A percentile compares a stretch with the other conserved stretches of the same genome.
phyloP scores from a whole-genome alignment of 2,888 invertebrate genomes.

The Teleogryllus oceanicus region DNA sequence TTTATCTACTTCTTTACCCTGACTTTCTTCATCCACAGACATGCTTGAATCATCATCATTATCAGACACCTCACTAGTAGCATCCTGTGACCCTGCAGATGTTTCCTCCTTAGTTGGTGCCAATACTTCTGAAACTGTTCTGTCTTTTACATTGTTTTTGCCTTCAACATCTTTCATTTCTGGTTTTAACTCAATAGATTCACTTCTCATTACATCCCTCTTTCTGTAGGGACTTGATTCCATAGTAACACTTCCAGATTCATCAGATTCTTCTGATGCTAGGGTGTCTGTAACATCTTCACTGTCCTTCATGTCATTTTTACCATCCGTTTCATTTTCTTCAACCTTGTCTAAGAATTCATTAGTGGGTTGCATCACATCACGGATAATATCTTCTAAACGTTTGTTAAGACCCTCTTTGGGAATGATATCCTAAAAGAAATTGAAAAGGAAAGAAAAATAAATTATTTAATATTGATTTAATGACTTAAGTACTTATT shows the following conservation, averaged over 20 bases:
- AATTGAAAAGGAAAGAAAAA: not conserved
- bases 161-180: not conserved
- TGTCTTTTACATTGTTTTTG: not conserved
- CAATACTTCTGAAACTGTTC: not conserved
- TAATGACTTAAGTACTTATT: too few species aligned
- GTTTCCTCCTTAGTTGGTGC: not conserved
- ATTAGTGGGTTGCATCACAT: not conserved
- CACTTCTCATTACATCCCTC: not conserved
- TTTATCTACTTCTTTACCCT: not conserved
- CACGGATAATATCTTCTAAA: not conserved
- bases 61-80: not conserved
- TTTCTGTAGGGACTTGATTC: not conserved
- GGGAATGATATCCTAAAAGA: not conserved
- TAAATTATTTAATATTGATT: not conserved
- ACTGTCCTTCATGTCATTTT: not conserved
- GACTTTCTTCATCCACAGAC: not conserved
- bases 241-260: not conserved
- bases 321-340: not conserved
- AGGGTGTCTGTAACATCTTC: not conserved
- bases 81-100: not conserved
- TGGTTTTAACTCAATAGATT: not conserved
- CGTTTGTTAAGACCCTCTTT: not conserved
- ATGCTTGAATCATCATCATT: not conserved
- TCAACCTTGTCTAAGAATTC: not conserved
- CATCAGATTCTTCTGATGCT: not conserved